Conservation (phyloP, 2,888 invertebrate species). For the Tachina grossa region DNA sequence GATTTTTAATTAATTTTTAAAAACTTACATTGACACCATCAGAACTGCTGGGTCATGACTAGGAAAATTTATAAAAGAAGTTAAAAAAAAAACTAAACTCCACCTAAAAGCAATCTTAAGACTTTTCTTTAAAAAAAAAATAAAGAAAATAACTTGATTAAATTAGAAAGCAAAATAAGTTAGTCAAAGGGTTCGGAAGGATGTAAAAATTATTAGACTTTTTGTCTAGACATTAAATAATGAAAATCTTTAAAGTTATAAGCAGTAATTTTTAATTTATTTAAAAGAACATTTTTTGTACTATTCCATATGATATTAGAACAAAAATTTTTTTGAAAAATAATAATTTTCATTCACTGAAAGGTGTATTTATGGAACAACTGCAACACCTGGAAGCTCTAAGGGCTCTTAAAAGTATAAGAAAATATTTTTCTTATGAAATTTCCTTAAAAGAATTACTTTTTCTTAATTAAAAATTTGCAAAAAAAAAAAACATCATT, state of each 20-base stretch:
- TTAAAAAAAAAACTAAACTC: slow-evolving; percentile 9
- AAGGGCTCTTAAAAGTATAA: slow-evolving; percentile 24
- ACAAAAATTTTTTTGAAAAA: background rate
- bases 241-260: background rate
- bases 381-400: slow-evolving; percentile 43
- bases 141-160: slow-evolving; percentile 31
- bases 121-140: background rate
- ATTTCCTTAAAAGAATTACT: background rate
- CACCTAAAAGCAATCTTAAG: slow-evolving; percentile 24
- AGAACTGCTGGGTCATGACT: background rate
- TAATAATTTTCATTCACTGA: background rate
- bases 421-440: background rate
- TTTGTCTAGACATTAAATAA: background rate
- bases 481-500: background rate
- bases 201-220: slow-evolving; percentile 2
- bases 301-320: background rate
- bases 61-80: background rate
- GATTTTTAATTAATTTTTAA: background rate
- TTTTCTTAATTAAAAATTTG: slow-evolving; percentile 7
- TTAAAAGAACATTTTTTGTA: background rate
- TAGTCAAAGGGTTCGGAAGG: slow-evolving; percentile 32
- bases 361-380: slow-evolving; percentile 10
- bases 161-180: slow-evolving; percentile 22
- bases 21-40: background rate
- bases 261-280: too few species aligned